Base-by-base conservation (phyloP, 2,888 invertebrate species). In the Horisme vitalbata region DNA sequence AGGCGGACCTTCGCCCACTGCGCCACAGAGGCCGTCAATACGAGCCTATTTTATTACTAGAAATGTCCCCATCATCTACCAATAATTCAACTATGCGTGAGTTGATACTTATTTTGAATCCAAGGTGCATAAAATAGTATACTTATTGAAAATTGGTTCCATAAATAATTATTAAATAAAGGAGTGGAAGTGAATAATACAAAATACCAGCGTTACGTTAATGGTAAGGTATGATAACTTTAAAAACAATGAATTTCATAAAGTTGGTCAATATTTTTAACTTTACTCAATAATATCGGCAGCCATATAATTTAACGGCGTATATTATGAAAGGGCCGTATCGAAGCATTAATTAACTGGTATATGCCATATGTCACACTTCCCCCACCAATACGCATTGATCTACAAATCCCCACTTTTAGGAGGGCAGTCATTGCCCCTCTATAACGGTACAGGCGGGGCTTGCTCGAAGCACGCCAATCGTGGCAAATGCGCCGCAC, bases 401-500 rank as follows among this genome's bases (percentile, higher is more conserved):
- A 78, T 80, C 83, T 73, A 83, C 72, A 75, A 79, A 80, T 71
- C 86, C 87, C 87, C 87, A 78, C 83, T 83, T 81, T 79, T 71
- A 67, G 75, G 79, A 68, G 79, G 83, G 77, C 79, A 79, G 82
- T 79, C 80, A 80, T 61, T 83, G 81, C 86, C 86, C 85, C 86
- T 76, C 82, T 80, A 71, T 86, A 85, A 86, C 88, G 85, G 87
- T 83, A 77, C 83, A 86, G 88, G 88, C 88, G 88, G 74, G 81
- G 88, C 86, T 62, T 81, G 63, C 63, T 71, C 59, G 57, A 66
- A 69, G 69, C 71, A 83, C 87, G 83, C 88, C 88, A 88, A 88
- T 88, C 79, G 79, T 78, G 67, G 78, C 74, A 69, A 78, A 71
- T 72, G 79, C 63, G 63, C 71, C 76, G 74, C 79, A 60, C 65